Evolutionary conservation across 2,113 vertebrate genomes (phyloP), one percentile per base, ranked within the genome.

Genomic region (Odobenus rosmarus): DNA sequence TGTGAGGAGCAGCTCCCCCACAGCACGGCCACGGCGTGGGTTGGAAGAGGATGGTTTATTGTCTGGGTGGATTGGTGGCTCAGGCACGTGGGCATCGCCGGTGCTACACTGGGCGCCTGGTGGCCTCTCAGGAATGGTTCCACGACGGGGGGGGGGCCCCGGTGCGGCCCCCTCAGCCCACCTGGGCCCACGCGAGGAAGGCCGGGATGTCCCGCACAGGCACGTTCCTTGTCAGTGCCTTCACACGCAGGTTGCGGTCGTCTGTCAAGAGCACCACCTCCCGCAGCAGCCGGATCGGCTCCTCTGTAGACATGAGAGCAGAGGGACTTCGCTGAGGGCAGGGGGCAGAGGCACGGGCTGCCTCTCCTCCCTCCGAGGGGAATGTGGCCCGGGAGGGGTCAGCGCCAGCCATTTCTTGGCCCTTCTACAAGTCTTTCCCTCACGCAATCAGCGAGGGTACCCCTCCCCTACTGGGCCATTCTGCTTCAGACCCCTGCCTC

Each of bases 101-200:
- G 86, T 96, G 97, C 95, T 97, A 95, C 94, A 88, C 93, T 82
- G 85, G 93, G 92, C 0, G 1, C 96, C 96, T 94, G 69, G 93
- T n/a, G 94, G 97, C 97, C 93, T 97, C 89, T 98, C 90, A 93
- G 96, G 97, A 98, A 94, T 28, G 97, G 97, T 97, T 98, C 96
- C 95, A 88, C 42, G 24, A 31, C 14, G 93, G 96, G 88, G 72
- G 46, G 81, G 49, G 76, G 88, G 39, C 88, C 97, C 97, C 11
- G 0, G 95, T 95, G 51, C 9, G 64, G 94, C 85, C 87, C 62
- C 92, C 97, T 99, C 99, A 99, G 98, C 99, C 99, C 98, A 99
- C 99, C 99, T 99, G 99, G 97, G 99, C 99, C 99, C 99, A 99
- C 92, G 98, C 99, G 97, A 99, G 99, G 99, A 99, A 99, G 85